Evolutionary conservation across 1,140 invertebrate genomes (phyloP), one percentile per base, ranked within the genome.

Genomic region (Rhagoletis zephyria): DNA sequence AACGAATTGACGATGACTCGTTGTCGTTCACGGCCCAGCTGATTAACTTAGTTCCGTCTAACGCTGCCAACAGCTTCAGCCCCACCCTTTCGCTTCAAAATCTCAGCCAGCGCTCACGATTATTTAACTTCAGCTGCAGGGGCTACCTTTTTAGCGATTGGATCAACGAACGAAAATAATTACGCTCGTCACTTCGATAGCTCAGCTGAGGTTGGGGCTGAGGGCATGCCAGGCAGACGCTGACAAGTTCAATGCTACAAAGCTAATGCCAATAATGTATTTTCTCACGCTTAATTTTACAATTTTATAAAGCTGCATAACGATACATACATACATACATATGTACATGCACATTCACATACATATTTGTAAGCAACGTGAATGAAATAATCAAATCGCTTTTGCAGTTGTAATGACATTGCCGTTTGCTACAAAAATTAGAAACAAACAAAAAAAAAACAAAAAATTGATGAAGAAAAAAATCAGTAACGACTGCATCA

Each of bases 1-100:
- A 81, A 81, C 16, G 4, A 81, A 81, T 51, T 59, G 74, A 30
- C 30, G 30, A 81, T 81, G 74, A 81, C 74, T 81, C 74, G 74
- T 30, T 30, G 30, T 30, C 30, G 30, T 48, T 81, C 74, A 16
- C 56, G 51, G 56, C 74, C 45, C 74, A 81, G 48, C 67, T 81
- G n/a, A 81, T 81, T 81, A 56, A 81, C 74, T 81, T 81, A 81
- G 74, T 81, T 81, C 74, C 74, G 74, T 81, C 48, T 81, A 81
- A 81, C 74, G 48, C 74, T 81, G 74, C 48, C 74, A 81, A 51
- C 48, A 14, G 74, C 74, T 48, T 81, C 19, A 14, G 74, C 16
- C 74, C 74, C 74, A 56, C 74, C 74, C 74, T 81, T 81, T 12
- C 74, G 74, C 74, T 42, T n/a, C 74, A 81, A 81, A 81, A 81